Percentiles rank a stretch among this genome's conserved stretches.
phyloP scores from a whole-genome alignment of 2,113 vertebrate species.

The Podarcis cretensis region DNA sequence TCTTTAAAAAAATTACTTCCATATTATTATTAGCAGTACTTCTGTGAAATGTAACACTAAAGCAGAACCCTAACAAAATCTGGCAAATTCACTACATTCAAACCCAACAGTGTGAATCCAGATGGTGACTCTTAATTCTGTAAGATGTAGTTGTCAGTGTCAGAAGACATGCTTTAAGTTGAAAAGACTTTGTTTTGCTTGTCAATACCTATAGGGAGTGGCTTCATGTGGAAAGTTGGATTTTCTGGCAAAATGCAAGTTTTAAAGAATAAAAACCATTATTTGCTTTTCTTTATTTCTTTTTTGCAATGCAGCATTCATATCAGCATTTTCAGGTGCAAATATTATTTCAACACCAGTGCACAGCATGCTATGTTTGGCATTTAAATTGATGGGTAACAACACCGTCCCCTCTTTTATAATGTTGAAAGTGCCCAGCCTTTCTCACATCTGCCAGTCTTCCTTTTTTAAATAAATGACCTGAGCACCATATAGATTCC shows the following conservation, averaged over 20 bases:
- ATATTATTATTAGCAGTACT: background rate
- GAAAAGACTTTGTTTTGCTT: background rate
- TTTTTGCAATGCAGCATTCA: background rate
- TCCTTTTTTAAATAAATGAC: background rate
- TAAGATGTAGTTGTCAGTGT: background rate
- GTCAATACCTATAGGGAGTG: background rate
- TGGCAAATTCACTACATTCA: background rate
- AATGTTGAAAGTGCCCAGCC: constrained; percentile 10
- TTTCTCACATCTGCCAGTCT: constrained; percentile 14
- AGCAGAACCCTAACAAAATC: background rate
- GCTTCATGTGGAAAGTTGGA: background rate
- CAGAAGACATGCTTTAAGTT: background rate
- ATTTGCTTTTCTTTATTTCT: background rate
- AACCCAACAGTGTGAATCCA: background rate
- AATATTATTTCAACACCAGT: background rate
- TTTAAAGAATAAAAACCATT: background rate
- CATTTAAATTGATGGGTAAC: background rate
- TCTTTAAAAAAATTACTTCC: background rate
- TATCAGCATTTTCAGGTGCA: background rate
- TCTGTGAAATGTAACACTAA: background rate
- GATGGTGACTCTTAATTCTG: background rate
- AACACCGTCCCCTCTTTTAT: accelerated
- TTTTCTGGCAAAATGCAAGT: background rate
- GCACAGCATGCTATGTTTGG: background rate
- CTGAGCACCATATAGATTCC: background rate